Evolutionary conservation across 2,888 invertebrate species (phyloP).

Genomic region (Pandemis heparana): DNA sequence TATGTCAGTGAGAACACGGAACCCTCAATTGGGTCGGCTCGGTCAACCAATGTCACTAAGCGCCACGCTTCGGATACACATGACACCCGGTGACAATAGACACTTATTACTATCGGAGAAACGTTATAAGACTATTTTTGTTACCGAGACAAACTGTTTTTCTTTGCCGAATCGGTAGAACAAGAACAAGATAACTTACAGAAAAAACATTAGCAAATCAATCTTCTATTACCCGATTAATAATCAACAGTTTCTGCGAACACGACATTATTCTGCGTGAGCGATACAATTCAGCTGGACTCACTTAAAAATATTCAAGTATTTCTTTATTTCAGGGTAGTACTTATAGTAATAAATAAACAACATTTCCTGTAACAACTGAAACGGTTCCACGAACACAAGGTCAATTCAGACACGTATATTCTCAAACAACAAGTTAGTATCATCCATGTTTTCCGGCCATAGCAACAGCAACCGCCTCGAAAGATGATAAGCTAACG

Average conservation of each 20-base stretch:
- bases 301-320: too few species aligned
- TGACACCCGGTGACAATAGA: constrained; percentile 37
- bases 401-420: constrained; percentile 1
- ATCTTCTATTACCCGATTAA: too few species aligned
- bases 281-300: too few species aligned
- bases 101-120: neutral
- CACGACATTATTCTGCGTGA: too few species aligned
- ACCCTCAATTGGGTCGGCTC: constrained; percentile 65
- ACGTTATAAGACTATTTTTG: neutral
- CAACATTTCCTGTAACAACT: neutral
- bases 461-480: constrained; percentile 38
- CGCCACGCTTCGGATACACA: constrained; percentile 46
- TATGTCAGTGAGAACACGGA: constrained; percentile 60
- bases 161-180: neutral
- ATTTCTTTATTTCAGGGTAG: neutral
- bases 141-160: neutral
- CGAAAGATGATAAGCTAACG: constrained; percentile 38
- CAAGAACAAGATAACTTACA: constrained; percentile 6
- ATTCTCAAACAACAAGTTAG: neutral
- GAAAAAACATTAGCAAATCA: neutral
- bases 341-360: neutral
- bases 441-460: neutral
- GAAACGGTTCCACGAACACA: neutral
- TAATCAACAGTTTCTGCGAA: too few species aligned
- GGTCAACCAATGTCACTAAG: constrained; percentile 51